Base-by-base conservation (phyloP, 2,888 invertebrate species). In the Melinopterus prodromus region DNA sequence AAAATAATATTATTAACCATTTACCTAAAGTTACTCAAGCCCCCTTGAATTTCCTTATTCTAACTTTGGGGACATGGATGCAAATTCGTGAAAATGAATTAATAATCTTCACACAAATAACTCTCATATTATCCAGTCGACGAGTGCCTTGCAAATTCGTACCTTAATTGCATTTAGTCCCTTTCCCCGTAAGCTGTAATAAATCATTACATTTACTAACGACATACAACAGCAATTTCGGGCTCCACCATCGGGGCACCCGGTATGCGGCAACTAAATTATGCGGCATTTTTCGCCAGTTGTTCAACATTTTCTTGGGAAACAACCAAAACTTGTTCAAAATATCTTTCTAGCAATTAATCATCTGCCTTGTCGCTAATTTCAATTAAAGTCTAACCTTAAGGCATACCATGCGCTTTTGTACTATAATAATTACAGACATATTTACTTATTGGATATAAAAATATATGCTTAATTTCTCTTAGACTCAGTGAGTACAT, bases 91-190 rank as follows among this genome's bases (percentile, higher is more conserved):
- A 53, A 53, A 53, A 53, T 53, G 53, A 53, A 53, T 53, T 53
- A 53, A 53, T 53, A 53, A 53, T 53, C 53, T 53, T 2, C 53
- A 53, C 53, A 53, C 53, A 53, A 53, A 53, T 53, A 53, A 53
- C 53, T 53, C 53, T 53, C 7, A 53, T 53, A 53, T 53, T 53
- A 53, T 53, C 53, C 53, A 53, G 53, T 53, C 53, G 53, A 53
- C 53, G 53, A 7, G 26, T 12, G 0, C 53, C 53, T 12, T 9
- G 53, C 53, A 53, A 53, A 53, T 53, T 53, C 7, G 53, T 53
- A 53, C 53, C 53, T 53, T 53, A 53, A 53, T 53, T 53, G 53
- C 53, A 53, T 53, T 53, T 53, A 53, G 53, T 53, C 53, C 53
- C 53, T 53, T 53, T 53, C 53, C 5, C 53, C 53, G 2, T 53